Conservation (phyloP, 2,797 vertebrate genomes). For the Thalassophryne amazonica region DNA sequence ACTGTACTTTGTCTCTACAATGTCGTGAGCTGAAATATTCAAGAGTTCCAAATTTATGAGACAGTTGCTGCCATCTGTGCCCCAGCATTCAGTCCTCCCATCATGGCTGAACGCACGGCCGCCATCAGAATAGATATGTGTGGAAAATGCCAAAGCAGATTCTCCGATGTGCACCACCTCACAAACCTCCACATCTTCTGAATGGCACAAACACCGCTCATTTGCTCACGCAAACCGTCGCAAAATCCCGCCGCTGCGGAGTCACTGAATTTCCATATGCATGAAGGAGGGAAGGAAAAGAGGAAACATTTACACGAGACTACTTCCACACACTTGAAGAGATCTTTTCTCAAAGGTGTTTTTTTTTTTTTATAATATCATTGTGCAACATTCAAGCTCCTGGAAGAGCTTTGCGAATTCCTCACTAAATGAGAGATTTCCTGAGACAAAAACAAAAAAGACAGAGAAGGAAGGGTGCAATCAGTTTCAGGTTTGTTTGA, state of each 20-base stretch:
- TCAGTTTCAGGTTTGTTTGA: constrained; percentile 80
- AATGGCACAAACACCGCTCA: constrained; percentile 51
- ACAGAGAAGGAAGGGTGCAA: constrained; percentile 77
- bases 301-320: constrained; percentile 70
- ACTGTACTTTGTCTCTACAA: constrained; percentile 51
- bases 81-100: constrained; percentile 48
- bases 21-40: constrained; percentile 64
- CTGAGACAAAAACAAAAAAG: constrained; percentile 65
- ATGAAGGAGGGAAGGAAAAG: constrained; percentile 54
- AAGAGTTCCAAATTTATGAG: constrained; percentile 59
- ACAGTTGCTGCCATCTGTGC: constrained; percentile 65
- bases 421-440: constrained; percentile 69
- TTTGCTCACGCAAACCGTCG: constrained; percentile 29
- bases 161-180: constrained; percentile 27
- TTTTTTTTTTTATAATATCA: constrained; percentile 50
- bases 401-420: constrained; percentile 49
- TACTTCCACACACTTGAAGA: constrained; percentile 49
- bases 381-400: constrained; percentile 59
- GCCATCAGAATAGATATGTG: constrained; percentile 56
- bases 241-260: constrained; percentile 30
- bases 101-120: constrained; percentile 59
- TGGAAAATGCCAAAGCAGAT: constrained; percentile 56
- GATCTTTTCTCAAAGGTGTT: constrained; percentile 61
- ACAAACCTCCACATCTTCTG: constrained; percentile 61
- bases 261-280: constrained; percentile 68